Percentiles rank a stretch among this genome's conserved stretches.
These are phyloP conservation scores for Vombatus ursinus DNA, from an alignment of 2,113 vertebrate genomes.

Conservation along the genomic window DNA sequence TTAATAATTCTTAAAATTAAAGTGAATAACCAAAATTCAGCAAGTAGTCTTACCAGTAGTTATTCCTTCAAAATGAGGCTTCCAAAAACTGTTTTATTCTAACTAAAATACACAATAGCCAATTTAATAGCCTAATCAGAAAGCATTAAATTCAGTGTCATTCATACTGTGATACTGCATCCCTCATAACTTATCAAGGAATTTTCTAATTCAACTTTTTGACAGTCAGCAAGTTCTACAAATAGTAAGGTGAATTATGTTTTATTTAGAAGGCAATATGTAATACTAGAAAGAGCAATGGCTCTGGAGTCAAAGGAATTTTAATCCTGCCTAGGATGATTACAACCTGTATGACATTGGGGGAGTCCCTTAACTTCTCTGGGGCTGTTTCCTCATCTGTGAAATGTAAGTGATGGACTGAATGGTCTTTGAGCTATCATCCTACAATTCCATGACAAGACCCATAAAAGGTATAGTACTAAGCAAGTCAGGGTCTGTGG, in stretches of 20 bases:
- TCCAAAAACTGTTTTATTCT: neutral
- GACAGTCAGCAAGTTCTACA: neutral
- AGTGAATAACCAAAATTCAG: neutral
- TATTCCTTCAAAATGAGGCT: neutral
- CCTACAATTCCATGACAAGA: neutral
- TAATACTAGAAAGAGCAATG: neutral
- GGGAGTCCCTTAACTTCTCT: neutral
- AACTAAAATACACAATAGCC: neutral
- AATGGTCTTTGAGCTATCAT: neutral
- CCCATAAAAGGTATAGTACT: neutral
- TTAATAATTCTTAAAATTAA: too few species aligned
- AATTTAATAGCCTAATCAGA: neutral
- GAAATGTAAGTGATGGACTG: too few species aligned
- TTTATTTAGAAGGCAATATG: neutral
- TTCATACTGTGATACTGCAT: neutral
- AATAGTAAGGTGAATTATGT: neutral
- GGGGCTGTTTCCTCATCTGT: neutral
- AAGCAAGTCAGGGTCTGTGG: neutral
- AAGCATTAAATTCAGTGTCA: neutral
- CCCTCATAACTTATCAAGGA: neutral
- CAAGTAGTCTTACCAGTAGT: neutral
- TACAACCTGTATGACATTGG: neutral
- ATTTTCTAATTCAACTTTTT: neutral
- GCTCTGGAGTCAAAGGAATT: neutral
- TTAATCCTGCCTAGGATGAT: neutral